phyloP scores from a whole-genome alignment of 2,888 invertebrate species.

The Lysandra bellargus region DNA sequence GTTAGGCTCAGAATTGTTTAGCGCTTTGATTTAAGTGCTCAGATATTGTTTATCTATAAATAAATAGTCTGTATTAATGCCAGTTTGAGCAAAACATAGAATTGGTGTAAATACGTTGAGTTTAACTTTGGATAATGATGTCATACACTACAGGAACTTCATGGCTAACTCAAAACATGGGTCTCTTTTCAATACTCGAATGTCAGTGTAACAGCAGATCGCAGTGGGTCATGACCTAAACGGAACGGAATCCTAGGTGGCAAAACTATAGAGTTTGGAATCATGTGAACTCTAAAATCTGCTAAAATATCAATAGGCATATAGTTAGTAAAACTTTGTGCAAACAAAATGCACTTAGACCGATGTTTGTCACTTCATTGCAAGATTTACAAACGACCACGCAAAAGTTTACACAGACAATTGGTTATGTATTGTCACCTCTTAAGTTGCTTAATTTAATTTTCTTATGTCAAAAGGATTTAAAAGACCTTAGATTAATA shows the following conservation, averaged over 20 bases:
- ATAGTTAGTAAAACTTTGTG: constrained; percentile 10
- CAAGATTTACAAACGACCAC: constrained; percentile 44
- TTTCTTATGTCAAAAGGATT: background rate
- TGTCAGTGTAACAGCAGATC: too few relatives aligned
- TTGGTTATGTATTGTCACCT: constrained; percentile 32
- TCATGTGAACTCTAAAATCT: background rate
- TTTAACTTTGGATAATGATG: background rate
- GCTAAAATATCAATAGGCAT: constrained; percentile 15
- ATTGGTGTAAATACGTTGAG: background rate
- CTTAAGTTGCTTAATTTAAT: background rate
- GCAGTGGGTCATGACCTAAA: too few relatives aligned
- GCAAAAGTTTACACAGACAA: constrained; percentile 43
- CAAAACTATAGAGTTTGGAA: background rate
- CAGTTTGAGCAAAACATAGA: background rate
- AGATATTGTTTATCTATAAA: constrained; percentile 22
- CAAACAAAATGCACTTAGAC: constrained; percentile 41
- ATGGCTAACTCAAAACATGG: too few relatives aligned
- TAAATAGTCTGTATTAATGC: constrained; percentile 7
- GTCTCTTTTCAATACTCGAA: too few relatives aligned
- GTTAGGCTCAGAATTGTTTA: constrained; percentile 7
- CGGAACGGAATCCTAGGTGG: too few relatives aligned
- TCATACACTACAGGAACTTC: too few relatives aligned
- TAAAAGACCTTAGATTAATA: background rate
- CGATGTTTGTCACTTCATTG: constrained; percentile 47
- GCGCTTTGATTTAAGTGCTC: constrained; percentile 11